Evolutionary conservation across 2,797 vertebrate species (phyloP), one percentile per base, ranked within the genome.

Genomic region (Enteromius trimaculatus): DNA sequence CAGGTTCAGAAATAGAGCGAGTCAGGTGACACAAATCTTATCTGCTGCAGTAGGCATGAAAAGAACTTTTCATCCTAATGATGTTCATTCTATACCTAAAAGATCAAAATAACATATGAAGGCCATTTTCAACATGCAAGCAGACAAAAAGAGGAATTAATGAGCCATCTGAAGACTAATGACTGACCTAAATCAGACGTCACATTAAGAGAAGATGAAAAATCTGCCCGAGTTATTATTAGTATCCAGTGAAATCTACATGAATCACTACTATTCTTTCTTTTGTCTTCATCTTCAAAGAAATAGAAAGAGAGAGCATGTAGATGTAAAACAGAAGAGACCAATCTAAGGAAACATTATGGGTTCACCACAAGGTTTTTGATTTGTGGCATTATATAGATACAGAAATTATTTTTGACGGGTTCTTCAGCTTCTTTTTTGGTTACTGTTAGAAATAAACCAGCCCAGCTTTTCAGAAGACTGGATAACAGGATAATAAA

Each of bases 101-200:
- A 55, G 79, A 77, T 83, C 86, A 83, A 78, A 81, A 68, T 86
- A 87, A 87, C 80, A 72, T 68, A 83, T 83, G 82, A 87, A 83
- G 85, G 84, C 85, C 83, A 70, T 81, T 83, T 86, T 84, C 21
- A 60, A 83, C 42, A 47, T 68, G 76, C 34, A 37, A 21, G 60
- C 58, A 77, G 83, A 86, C 64, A 77, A 85, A 82, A 83, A 42
- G 49, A 66, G 78, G 77, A 92, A 89, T 91, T 82, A 91, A 93
- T 89, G 86, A 90, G 83, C 86, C 82, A 79, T 90, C 87, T 81
- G 71, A 81, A 49, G 87, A 75, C 79, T 87, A 90, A 90, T 62
- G 87, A 90, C 87, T 62, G 85, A 86, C 64, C 17, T 6, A 80
- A 86, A 51, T 85, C 85, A 84, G 72, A 77, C 66, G 47, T 58